Percentiles rank a stretch among this genome's conserved stretches.
phyloP scores from a whole-genome alignment of 2,888 invertebrate species.

The Venusia cambrica region DNA sequence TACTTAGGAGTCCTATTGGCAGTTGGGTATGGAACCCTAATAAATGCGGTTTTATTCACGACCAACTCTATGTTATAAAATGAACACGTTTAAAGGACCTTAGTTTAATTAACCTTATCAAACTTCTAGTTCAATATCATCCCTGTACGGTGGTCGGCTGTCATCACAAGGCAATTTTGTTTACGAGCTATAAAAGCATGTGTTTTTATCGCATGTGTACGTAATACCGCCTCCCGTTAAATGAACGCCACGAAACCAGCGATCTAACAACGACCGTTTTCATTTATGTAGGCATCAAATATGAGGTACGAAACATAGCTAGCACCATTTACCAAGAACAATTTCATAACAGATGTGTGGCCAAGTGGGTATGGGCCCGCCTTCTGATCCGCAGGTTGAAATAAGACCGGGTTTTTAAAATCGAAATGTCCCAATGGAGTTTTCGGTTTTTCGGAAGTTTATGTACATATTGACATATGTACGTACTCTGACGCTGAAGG shows the following conservation, averaged over 20 bases:
- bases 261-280: not conserved
- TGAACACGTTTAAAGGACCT: constrained; percentile 4
- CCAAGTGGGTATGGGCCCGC: no score
- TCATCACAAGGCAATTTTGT: constrained; percentile 57
- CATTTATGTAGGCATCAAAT: constrained; percentile 8
- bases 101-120: constrained; percentile 13
- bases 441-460: no score
- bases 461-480: no score
- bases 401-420: no score
- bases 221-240: constrained; percentile 22
- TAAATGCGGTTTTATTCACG: constrained; percentile 3
- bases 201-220: constrained; percentile 43
- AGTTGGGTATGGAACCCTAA: no score
- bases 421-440: no score
- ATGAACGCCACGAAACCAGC: constrained; percentile 8
- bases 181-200: constrained; percentile 54
- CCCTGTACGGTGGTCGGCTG: constrained; percentile 21
- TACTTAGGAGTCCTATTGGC: no score
- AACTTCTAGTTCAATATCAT: constrained; percentile 19
- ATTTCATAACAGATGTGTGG: no score
- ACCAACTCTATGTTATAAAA: constrained; percentile 2
- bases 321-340: no score
- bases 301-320: no score
- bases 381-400: no score
- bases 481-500: no score